Evolutionary conservation across 2,797 vertebrate genomes (phyloP), one percentile per base, ranked within the genome.

Genomic region (Microctenopoma lineatum): DNA sequence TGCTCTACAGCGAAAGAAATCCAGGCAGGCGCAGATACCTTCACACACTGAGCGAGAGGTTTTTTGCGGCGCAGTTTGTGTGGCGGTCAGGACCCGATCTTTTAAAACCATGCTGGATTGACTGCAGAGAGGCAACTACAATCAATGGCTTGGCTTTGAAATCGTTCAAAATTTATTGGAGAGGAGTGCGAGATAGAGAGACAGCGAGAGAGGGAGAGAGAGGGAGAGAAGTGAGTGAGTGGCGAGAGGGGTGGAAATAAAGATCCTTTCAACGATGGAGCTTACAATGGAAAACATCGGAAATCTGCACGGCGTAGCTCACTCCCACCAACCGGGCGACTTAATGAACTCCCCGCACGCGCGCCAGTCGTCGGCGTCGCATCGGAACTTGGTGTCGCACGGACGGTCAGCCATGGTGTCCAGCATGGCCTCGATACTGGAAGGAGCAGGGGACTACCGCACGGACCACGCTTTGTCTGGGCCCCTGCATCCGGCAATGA

Each of bases 201-300:
- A 81, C 80, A 85, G 84, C 52, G 88, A 73, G 87, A 81, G 84
- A 84, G 82, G 69, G 89, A 72, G 90, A 82, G 81, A 48, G 58
- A 18, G 74, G 78, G 85, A 65, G 83, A 59, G 77, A 73, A 57
- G 85, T 74, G 88, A 84, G 91, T 80, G 84, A 84, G 87, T 72
- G 85, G 87, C 75, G 89, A 81, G 85, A 90, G 91, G 88, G 89
- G 87, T 87, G 90, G 92, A 91, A 89, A 90, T 88, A 89, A 89
- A 92, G 85, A 93, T 90, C 84, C 71, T 89, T 88, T 81, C 88
- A 92, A 90, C 93, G 89, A 97, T 98, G 96, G 97, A 98, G 95
- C 96, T 98, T 91, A 96, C 95, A 92, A 96, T 98, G 95, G 97
- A 98, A 90, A 96, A 96, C 93, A 95, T 98, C 91, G 96, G 96